Base-by-base conservation (phyloP, 2,797 vertebrate species). In the Luscinia megarhynchos region DNA sequence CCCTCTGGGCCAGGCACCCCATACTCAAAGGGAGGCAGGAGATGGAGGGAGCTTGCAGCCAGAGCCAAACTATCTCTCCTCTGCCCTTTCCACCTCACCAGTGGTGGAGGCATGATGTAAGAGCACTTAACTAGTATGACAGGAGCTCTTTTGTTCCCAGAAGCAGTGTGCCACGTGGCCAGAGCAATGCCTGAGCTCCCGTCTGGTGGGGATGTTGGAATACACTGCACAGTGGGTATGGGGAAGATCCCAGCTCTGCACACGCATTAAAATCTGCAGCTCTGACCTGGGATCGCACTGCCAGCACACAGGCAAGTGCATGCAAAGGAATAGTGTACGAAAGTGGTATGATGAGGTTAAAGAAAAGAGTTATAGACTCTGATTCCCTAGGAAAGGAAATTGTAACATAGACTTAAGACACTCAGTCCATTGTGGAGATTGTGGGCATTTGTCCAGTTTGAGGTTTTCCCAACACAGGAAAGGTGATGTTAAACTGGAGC, bases 381-480 rank as follows among this genome's bases (percentile, higher is more conserved):
- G 43, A 43, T 24, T 76, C 53, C 18, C 32, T 2, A 72, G 30
- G 15, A 21, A 11, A 57, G 4, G 61, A 77, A 83, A 63, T 38
- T 11, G 13, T 13, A 79, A 15, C 36, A 11, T 0, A 61, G 45
- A 59, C 12, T 87, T 86, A 16, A 87, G 53, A 46, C 4, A 34
- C 21, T 10, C 2, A 6, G 17, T 57, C n/a, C 53, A 4, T 4
- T 36, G 17, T 34, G 85, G 1, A 62, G 32, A 40, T 4, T 0
- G 0, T 11, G 27, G 10, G 26, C 16, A 51, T 26, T 15, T 27
- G 19, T 46, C 38, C 36, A 64, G 32, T 41, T 61, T 53, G 21
- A 14, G 16, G 19, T 27, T 11, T 12, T 26, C 34, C 5, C 14
- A 20, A 0, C 6, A 46, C 9, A 36, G 50, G 15, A 77, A 74